Evolutionary conservation across 2,797 vertebrate species (phyloP).

Genomic region (Pipistrellus nathusii): DNA sequence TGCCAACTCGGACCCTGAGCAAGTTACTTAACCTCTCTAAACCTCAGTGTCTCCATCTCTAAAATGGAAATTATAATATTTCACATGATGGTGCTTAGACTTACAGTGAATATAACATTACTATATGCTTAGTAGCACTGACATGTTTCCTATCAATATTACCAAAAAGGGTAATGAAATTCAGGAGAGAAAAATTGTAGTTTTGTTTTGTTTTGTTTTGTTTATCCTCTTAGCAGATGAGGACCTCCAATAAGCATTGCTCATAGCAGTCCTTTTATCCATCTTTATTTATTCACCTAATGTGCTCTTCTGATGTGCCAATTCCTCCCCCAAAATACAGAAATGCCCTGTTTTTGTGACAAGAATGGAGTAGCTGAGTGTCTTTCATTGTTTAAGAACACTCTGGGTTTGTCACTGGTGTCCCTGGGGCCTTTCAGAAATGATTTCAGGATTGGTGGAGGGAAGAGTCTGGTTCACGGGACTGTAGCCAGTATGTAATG

Average conservation of each 20-base stretch:
- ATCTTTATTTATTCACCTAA: background rate
- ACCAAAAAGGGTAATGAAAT: background rate
- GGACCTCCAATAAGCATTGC: background rate
- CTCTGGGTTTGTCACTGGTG: background rate
- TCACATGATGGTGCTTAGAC: background rate
- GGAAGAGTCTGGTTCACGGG: background rate
- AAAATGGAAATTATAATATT: slow-evolving; percentile 43
- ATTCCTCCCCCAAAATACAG: background rate
- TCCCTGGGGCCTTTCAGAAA: background rate
- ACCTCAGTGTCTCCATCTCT: slow-evolving; percentile 8
- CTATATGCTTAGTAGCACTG: background rate
- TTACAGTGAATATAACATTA: background rate
- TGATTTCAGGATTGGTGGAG: background rate
- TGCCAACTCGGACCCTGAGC: background rate
- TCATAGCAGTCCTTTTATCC: background rate
- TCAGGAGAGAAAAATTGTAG: background rate
- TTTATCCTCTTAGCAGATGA: background rate
- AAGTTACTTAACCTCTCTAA: slow-evolving; percentile 12
- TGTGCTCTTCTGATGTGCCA: background rate
- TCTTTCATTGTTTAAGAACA: background rate
- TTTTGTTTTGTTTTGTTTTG: background rate
- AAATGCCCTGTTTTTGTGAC: background rate
- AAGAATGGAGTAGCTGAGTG: background rate
- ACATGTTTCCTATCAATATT: background rate
- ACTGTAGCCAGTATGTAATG: background rate